A percentile compares a stretch with the other conserved stretches of the same genome.
These are phyloP conservation scores for Erebia aethiops DNA, from an alignment of 2,888 invertebrate genomes.

Conservation along the genomic window DNA sequence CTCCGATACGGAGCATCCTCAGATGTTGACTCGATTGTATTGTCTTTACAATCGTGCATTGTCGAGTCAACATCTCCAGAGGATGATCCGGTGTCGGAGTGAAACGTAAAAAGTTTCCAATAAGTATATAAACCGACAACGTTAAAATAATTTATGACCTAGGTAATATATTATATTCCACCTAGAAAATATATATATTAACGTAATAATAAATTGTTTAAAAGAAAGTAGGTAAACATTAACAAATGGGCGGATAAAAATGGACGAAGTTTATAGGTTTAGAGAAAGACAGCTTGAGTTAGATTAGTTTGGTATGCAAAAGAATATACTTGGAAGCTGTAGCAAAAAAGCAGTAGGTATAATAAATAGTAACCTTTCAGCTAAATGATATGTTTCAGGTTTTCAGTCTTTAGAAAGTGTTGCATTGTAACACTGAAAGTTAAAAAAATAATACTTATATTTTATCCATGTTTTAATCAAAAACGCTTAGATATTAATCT, in stretches of 20 bases:
- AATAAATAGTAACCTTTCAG: conserved; percentile 46
- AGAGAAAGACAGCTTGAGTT: conserved; percentile 20
- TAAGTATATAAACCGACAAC: background rate
- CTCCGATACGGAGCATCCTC: too few relatives aligned
- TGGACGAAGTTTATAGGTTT: conserved; percentile 40
- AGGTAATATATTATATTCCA: background rate
- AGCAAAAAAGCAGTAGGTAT: conserved; percentile 28
- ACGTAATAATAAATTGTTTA: background rate
- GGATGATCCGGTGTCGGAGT: too few relatives aligned
- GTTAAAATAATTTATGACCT: background rate
- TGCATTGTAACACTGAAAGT: conserved; percentile 38
- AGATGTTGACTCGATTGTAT: too few relatives aligned
- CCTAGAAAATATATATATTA: background rate
- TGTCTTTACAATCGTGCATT: too few relatives aligned
- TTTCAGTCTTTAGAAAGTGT: conserved; percentile 68
- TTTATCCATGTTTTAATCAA: conserved; percentile 2
- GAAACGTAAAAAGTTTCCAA: background rate
- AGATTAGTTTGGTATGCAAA: conserved; percentile 1
- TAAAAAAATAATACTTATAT: conserved; percentile 13
- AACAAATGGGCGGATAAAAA: conserved; percentile 40
- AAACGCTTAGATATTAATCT: too few relatives aligned
- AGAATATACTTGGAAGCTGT: conserved; percentile 6
- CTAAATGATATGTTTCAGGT: conserved; percentile 69
- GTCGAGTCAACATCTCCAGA: too few relatives aligned
- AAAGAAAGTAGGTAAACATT: conserved; percentile 23